These are phyloP conservation scores for Chymomyza costata DNA, from an alignment of 1,140 invertebrate species.

Conservation along the genomic window DNA sequence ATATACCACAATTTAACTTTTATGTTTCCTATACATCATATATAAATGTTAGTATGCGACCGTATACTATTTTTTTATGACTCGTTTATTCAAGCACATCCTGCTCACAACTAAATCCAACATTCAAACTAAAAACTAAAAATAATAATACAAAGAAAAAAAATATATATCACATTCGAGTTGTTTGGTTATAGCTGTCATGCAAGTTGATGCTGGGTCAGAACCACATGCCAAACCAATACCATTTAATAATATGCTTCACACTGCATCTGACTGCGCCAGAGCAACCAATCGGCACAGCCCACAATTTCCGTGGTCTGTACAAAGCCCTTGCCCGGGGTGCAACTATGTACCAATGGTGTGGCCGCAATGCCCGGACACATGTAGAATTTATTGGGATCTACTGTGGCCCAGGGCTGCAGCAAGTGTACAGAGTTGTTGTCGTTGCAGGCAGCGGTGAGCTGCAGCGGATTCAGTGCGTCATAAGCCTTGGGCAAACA, in stretches of 20 bases:
- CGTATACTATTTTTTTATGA: no score
- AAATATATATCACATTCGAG: conserved; percentile 6
- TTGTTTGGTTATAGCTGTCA: conserved; percentile 18
- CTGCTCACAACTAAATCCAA: no score
- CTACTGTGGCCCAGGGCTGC: conserved; percentile 51
- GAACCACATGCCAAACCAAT: background rate
- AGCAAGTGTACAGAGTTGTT: conserved; percentile 1
- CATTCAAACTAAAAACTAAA: no score
- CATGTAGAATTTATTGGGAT: conserved; percentile 66
- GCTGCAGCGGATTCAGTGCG: conserved; percentile 10
- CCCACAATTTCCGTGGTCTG: conserved; percentile 43
- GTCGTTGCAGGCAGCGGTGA: conserved; percentile 28
- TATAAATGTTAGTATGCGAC: no score
- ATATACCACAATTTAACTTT: no score
- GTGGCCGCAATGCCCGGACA: conserved; percentile 41
- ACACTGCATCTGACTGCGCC: conserved; percentile 62
- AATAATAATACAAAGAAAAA: conserved; percentile 3
- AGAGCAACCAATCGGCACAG: conserved; percentile 58
- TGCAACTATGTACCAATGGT: conserved; percentile 49
- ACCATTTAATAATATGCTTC: conserved; percentile 51
- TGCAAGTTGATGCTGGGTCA: conserved; percentile 13
- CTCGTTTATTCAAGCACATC: no score
- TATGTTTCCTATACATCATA: no score
- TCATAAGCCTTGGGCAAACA: conserved; percentile 33
- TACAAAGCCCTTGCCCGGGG: conserved; percentile 53